phyloP scores from a whole-genome alignment of 2,888 invertebrate species.

The Microplitis deprimator region DNA sequence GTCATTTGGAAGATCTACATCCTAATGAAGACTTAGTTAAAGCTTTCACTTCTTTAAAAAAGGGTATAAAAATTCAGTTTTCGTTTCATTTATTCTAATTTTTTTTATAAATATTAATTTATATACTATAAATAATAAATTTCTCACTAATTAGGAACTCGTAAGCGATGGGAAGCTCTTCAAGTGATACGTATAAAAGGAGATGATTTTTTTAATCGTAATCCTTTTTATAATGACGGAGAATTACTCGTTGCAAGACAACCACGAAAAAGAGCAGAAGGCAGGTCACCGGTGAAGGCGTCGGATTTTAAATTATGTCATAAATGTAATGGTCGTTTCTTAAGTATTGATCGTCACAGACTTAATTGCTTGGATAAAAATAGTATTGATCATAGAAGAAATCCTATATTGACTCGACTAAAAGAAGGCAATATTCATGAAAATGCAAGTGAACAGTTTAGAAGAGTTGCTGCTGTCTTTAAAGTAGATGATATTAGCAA shows the following conservation, averaged over 20 bases:
- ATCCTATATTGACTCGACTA: slow-evolving; percentile 45
- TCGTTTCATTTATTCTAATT: background rate
- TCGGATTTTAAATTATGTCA: slow-evolving; percentile 50
- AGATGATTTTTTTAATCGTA: slow-evolving; percentile 42
- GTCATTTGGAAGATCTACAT: background rate
- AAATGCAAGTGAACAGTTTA: slow-evolving; percentile 39
- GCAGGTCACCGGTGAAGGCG: background rate
- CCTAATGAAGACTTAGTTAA: background rate
- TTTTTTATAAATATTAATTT: background rate
- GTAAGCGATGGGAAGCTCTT: slow-evolving; percentile 39
- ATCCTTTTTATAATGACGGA: slow-evolving; percentile 33
- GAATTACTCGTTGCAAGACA: too few species aligned
- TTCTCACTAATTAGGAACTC: slow-evolving; percentile 1
- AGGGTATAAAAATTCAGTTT: too few species aligned
- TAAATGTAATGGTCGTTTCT: slow-evolving; percentile 50
- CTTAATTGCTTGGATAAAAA: slow-evolving; percentile 45
- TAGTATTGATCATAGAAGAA: slow-evolving; percentile 47
- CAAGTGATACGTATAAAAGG: background rate
- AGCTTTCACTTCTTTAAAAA: too few species aligned
- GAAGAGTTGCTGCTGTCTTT: slow-evolving; percentile 47
- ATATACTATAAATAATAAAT: background rate
- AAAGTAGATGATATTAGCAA: slow-evolving; percentile 46
- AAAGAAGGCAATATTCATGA: slow-evolving; percentile 47
- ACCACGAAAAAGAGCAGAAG: too few species aligned
- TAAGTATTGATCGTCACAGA: slow-evolving; percentile 48